phyloP scores from a whole-genome alignment of 2,888 invertebrate species.

The Oegoconia quadripuncta region DNA sequence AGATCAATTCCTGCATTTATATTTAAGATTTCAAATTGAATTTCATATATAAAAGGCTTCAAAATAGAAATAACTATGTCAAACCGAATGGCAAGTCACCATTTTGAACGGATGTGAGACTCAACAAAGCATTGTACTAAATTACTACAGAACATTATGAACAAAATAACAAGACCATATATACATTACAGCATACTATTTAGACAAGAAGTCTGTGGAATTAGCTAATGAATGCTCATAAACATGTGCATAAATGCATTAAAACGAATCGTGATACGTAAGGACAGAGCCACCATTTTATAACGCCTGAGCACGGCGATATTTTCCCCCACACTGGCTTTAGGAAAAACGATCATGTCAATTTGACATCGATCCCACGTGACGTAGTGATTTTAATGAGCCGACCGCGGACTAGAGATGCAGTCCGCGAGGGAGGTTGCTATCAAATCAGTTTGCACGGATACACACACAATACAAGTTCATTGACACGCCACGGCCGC shows the following conservation, averaged over 20 bases:
- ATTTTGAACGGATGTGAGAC: constrained; percentile 82
- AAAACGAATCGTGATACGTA: constrained; percentile 60
- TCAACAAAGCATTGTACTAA: constrained; percentile 68
- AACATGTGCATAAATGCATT: constrained; percentile 54
- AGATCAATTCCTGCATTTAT: not conserved
- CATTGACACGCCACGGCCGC: constrained; percentile 81
- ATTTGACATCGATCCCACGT: constrained; percentile 87
- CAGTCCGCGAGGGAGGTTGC: constrained; percentile 83
- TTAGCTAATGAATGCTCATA: constrained; percentile 33
- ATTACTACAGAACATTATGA: constrained; percentile 36
- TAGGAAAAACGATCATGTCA: constrained; percentile 78
- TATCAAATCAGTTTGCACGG: constrained; percentile 81
- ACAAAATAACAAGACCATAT: constrained; percentile 43
- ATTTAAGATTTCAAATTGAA: not conserved
- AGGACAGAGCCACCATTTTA: constrained; percentile 78
- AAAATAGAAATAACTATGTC: constrained; percentile 5
- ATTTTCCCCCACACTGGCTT: constrained; percentile 75
- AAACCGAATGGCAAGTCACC: constrained; percentile 78
- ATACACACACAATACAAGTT: constrained; percentile 81
- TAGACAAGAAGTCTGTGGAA: constrained; percentile 37
- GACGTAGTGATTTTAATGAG: constrained; percentile 85
- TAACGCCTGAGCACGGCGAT: constrained; percentile 76
- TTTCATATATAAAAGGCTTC: constrained; percentile 1
- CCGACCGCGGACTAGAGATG: constrained; percentile 81
- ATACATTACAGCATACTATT: constrained; percentile 38